Evolutionary conservation across 2,797 vertebrate species (phyloP), one percentile per base, ranked within the genome.

Genomic region (Amblyopsis hoosieri): DNA sequence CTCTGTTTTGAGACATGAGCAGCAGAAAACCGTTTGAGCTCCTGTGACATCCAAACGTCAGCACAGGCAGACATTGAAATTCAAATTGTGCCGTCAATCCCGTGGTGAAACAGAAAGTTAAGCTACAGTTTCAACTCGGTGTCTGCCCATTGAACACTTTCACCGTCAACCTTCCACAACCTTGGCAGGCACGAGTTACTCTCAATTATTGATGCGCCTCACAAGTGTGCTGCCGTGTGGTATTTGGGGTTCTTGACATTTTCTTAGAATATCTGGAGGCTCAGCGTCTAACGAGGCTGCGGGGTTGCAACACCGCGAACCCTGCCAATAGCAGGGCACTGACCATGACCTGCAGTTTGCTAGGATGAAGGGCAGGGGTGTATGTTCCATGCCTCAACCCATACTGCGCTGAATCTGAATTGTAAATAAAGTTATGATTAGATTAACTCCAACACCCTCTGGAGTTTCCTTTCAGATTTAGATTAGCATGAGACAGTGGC

Each of bases 1-100:
- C 64, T 69, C 57, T 65, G 64, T 67, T 72, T 78, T 69, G 9
- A 62, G 49, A 68, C 47, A 10, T 13, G 67, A 46, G 33, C 12
- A 5, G 45, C 6, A 31, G 45, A 62, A 58, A 63, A 70, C 23
- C 46, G 14, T 56, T 10, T 8, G 14, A 51, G 19, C 12, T 63
- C 17, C 15, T 5, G 5, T 53, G 52, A 60, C 1, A 9, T 45
- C 33, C 7, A 9, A 56, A 31, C 13, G 23, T 46, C 58, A 64
- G 62, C 31, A 68, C 12, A 59, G 45, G 54, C 14, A 52, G 10
- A 55, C 29, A 45, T 37, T 3, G 23, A 45, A 50, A 58, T 60
- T 66, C 1, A 46, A 57, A 69, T 60, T 53, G 17, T 4, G 37
- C 12, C 23, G 14, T 57, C 12, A 45, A 11, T 12, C 29, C 31